Evolutionary conservation across 2,888 invertebrate genomes (phyloP).

Genomic region (Cryptocephalus moraei): DNA sequence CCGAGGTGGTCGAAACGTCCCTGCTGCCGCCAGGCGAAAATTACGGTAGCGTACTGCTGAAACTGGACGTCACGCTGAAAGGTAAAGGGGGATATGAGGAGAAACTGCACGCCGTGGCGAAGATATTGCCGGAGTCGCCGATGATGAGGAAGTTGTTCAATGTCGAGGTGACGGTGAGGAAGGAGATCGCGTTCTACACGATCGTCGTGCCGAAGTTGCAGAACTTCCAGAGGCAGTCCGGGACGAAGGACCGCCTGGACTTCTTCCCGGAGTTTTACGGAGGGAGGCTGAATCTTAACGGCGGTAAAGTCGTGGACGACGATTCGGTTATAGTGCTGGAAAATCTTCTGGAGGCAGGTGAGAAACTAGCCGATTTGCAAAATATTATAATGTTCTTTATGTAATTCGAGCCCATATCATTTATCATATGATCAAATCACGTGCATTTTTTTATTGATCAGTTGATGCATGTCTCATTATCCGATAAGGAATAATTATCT

Average conservation of each 20-base stretch:
- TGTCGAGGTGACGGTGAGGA: slow-evolving; percentile 33
- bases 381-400: too few species aligned
- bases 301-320: slow-evolving; percentile 33
- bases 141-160: neutral
- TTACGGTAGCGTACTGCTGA: slow-evolving; percentile 8
- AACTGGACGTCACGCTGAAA: slow-evolving; percentile 3
- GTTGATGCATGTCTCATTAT: too few species aligned
- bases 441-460: too few species aligned
- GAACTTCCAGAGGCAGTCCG: slow-evolving; percentile 35
- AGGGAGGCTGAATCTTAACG: slow-evolving; percentile 13
- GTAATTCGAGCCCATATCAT: too few species aligned
- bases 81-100: slow-evolving; percentile 1
- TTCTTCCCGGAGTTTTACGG: slow-evolving; percentile 40
- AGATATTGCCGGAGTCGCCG: neutral
- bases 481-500: too few species aligned
- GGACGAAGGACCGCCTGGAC: slow-evolving; percentile 30
- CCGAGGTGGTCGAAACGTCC: neutral
- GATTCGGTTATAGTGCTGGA: slow-evolving; percentile 42
- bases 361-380: too few species aligned
- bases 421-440: too few species aligned
- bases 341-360: slow-evolving; percentile 27
- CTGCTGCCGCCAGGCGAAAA: slow-evolving; percentile 10
- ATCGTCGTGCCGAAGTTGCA: slow-evolving; percentile 35
- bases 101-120: neutral
- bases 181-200: slow-evolving; percentile 42